Percentiles rank a stretch among this genome's conserved stretches.
Evolutionary conservation across 2,113 vertebrate species (phyloP).

Genomic region (Taurulus bubalis): DNA sequence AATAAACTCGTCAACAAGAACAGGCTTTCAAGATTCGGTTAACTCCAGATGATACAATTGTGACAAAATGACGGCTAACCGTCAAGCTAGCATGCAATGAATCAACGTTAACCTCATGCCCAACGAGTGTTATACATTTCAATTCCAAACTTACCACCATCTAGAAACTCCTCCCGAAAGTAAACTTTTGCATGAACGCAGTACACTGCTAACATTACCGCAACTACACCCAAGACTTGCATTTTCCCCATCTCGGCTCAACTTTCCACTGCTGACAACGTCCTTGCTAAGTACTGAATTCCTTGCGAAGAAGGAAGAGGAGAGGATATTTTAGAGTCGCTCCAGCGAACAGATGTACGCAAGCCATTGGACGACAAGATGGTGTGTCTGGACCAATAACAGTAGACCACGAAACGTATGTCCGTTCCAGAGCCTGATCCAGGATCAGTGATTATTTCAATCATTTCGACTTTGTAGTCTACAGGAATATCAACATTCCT

Average conservation of each 20-base stretch:
- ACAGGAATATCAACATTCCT: not conserved
- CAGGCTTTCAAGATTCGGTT: no score
- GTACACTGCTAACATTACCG: conserved; percentile 54
- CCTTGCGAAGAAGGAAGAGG: conserved; percentile 51
- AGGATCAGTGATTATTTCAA: conserved; percentile 32
- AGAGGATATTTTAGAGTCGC: conserved; percentile 82
- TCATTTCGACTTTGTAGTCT: not conserved
- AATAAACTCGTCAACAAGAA: not conserved
- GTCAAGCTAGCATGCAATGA: conserved; percentile 21
- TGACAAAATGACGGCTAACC: conserved; percentile 6
- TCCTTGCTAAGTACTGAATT: conserved; percentile 2
- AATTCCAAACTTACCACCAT: conserved; percentile 81
- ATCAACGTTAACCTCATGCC: conserved; percentile 12
- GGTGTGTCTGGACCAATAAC: conserved; percentile 77
- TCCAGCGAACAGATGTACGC: conserved; percentile 88
- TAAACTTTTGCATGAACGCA: conserved; percentile 71
- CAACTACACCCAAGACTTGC: conserved; percentile 54
- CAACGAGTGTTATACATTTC: not conserved
- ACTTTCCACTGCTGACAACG: not conserved
- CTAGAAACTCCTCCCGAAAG: conserved; percentile 86
- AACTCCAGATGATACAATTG: not conserved
- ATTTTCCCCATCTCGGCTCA: conserved; percentile 55
- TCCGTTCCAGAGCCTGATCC: conserved; percentile 36
- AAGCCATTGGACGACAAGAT: conserved; percentile 74
- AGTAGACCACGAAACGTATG: conserved; percentile 81